phyloP scores from a whole-genome alignment of 2,888 invertebrate species.

The Lithophane socia region DNA sequence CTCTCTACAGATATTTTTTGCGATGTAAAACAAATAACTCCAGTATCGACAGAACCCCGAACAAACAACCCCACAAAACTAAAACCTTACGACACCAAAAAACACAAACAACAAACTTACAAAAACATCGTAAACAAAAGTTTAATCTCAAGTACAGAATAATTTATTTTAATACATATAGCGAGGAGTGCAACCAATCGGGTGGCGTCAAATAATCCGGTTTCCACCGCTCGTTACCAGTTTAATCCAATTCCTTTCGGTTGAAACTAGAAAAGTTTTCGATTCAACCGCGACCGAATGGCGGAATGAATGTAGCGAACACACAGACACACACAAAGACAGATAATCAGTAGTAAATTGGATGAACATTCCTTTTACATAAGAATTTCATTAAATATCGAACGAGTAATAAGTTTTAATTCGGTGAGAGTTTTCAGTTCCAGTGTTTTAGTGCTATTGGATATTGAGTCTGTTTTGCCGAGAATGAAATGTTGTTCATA shows the following conservation, averaged over 20 bases:
- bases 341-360: constrained; percentile 65
- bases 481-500: not conserved
- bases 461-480: not conserved
- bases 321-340: constrained; percentile 53
- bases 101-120: constrained; percentile 25
- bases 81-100: constrained; percentile 1
- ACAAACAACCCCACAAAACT: constrained; percentile 25
- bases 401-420: constrained; percentile 50
- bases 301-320: constrained; percentile 60
- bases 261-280: constrained; percentile 71
- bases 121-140: constrained; percentile 58
- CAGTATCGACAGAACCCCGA: not conserved
- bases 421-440: constrained; percentile 30
- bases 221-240: constrained; percentile 64
- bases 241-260: constrained; percentile 72
- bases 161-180: constrained; percentile 67
- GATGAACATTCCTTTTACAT: constrained; percentile 57
- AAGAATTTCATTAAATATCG: constrained; percentile 52
- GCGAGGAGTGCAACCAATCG: constrained; percentile 62
- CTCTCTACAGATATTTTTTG: not conserved
- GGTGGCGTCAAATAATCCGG: constrained; percentile 68
- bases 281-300: constrained; percentile 63
- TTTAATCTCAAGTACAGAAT: constrained; percentile 58
- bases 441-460: constrained; percentile 1
- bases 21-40: no score